These are phyloP conservation scores for Galendromus occidentalis DNA, from an alignment of 1,140 invertebrate species.

Conservation along the genomic window DNA sequence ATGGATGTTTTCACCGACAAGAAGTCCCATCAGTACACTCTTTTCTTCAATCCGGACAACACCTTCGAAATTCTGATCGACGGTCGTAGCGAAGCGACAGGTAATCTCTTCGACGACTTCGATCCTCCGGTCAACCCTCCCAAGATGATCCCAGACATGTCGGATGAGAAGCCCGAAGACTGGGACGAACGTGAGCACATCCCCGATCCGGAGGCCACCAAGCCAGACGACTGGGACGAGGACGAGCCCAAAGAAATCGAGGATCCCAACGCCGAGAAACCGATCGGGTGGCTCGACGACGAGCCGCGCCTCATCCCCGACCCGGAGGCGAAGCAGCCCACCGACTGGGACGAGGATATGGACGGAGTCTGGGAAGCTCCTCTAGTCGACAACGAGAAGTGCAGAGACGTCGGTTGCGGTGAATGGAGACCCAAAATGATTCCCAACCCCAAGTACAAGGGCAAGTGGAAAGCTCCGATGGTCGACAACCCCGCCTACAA, in stretches of 20 bases:
- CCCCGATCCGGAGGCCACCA: conserved; percentile 27
- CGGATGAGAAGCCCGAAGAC: conserved; percentile 67
- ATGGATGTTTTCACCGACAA: conserved; percentile 86
- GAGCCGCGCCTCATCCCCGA: conserved; percentile 73
- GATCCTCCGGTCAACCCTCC: conserved; percentile 83
- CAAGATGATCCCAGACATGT: conserved; percentile 80
- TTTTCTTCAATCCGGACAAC: conserved; percentile 73
- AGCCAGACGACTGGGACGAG: conserved; percentile 87
- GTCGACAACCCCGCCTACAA: conserved; percentile 86
- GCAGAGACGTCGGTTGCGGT: conserved; percentile 70
- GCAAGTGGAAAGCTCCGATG: conserved; percentile 69
- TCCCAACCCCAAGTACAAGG: conserved; percentile 76
- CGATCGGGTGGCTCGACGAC: conserved; percentile 81
- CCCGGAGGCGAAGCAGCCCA: conserved; percentile 61
- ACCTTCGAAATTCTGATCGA: conserved; percentile 40
- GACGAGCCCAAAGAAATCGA: conserved; percentile 68
- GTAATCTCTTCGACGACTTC: conserved; percentile 70
- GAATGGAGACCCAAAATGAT: conserved; percentile 64
- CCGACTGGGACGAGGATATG: conserved; percentile 94
- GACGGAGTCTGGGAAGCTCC: conserved; percentile 97
- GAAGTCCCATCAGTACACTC: conserved; percentile 77
- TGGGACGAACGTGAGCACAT: conserved; percentile 91
- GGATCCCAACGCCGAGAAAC: conserved; percentile 67
- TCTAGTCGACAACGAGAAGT: conserved; percentile 65
- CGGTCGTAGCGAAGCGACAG: conserved; percentile 56